Percentiles rank a stretch among this genome's conserved stretches.
Evolutionary conservation across 2,888 invertebrate species (phyloP).

Genomic region (Pocota personata): DNA sequence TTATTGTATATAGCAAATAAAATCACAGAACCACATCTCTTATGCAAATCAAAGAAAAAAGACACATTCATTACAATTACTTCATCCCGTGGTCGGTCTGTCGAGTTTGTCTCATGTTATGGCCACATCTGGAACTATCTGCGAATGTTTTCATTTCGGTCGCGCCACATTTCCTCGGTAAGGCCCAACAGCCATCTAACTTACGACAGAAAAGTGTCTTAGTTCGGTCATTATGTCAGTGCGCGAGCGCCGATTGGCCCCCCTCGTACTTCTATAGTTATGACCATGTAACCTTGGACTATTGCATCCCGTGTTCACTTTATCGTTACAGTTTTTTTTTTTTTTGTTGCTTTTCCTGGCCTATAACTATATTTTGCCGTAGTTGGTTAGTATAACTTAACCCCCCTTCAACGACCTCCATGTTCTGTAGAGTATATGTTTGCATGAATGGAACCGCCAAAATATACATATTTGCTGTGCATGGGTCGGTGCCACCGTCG

Average conservation of each 20-base stretch:
- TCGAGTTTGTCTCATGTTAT: slow-evolving; percentile 15
- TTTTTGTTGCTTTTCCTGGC: slow-evolving; percentile 49
- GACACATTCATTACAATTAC: slow-evolving; percentile 70
- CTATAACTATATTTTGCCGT: slow-evolving; percentile 13
- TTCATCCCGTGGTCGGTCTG: slow-evolving; percentile 62
- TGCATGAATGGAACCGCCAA: slow-evolving; percentile 64
- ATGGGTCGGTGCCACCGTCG: slow-evolving; percentile 21
- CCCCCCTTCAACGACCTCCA: slow-evolving; percentile 16
- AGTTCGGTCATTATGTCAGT: slow-evolving; percentile 68
- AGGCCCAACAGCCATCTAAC: slow-evolving; percentile 49
- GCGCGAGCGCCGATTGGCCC: slow-evolving; percentile 14
- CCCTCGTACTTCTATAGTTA: slow-evolving; percentile 40
- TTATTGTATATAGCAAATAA: slow-evolving; percentile 45
- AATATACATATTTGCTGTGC: slow-evolving; percentile 22
- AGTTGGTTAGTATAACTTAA: background rate
- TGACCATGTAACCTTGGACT: slow-evolving; percentile 73
- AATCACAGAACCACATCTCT: slow-evolving; percentile 63
- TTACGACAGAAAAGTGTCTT: slow-evolving; percentile 55
- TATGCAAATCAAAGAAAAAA: slow-evolving; percentile 66
- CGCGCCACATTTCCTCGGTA: slow-evolving; percentile 62
- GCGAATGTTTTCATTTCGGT: slow-evolving; percentile 63
- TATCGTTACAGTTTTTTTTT: slow-evolving; percentile 36
- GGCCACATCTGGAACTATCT: slow-evolving; percentile 65
- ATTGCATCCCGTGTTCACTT: slow-evolving; percentile 60
- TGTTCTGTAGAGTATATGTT: slow-evolving; percentile 35